phyloP scores from a whole-genome alignment of 2,113 vertebrate genomes.

The Rhipidura dahli region DNA sequence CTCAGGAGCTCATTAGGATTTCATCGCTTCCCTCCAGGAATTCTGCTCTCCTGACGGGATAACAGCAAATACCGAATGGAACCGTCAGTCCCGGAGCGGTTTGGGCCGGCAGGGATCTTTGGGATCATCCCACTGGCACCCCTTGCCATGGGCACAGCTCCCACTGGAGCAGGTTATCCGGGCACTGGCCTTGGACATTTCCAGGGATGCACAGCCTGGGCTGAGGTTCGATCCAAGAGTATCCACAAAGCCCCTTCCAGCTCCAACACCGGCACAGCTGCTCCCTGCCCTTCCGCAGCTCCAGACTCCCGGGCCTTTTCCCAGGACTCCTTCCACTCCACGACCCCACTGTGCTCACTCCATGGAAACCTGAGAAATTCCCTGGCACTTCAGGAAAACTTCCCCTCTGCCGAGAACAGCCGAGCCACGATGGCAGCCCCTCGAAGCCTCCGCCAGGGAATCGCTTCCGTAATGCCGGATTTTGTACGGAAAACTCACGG shows the following conservation, averaged over 20 bases:
- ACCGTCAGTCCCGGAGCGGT: accelerated
- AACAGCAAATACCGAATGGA: accelerated
- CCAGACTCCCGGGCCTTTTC: background rate
- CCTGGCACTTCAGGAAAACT: background rate
- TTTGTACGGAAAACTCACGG: background rate
- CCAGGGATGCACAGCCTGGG: background rate
- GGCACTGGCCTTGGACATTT: background rate
- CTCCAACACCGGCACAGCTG: background rate
- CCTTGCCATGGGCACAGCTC: background rate
- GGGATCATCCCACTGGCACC: background rate
- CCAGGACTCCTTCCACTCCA: accelerated
- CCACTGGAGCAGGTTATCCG: background rate
- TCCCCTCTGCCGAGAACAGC: background rate
- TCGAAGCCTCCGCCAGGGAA: background rate
- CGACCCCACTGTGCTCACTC: background rate
- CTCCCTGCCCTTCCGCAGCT: background rate
- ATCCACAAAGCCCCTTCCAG: background rate
- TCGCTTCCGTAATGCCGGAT: background rate
- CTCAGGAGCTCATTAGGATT: background rate
- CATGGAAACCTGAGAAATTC: background rate
- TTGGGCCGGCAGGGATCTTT: background rate
- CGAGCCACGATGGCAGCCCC: background rate
- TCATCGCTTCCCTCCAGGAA: background rate
- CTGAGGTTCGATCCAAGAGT: accelerated
- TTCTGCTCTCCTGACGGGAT: background rate